Evolutionary conservation across 2,797 vertebrate species (phyloP).

Genomic region (Simalia tracyae): DNA sequence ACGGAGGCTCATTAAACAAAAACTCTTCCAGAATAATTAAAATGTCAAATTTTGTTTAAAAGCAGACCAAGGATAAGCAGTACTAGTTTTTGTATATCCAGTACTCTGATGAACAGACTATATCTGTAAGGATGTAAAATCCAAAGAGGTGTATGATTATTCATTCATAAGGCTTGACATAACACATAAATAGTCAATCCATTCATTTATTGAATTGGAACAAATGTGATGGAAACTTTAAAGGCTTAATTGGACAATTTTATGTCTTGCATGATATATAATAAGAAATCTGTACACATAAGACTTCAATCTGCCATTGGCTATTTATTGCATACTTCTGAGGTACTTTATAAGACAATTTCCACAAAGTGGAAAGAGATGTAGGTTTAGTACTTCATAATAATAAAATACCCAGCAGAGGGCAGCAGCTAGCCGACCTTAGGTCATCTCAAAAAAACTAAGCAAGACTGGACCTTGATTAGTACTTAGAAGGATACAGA

Average conservation of each 20-base stretch:
- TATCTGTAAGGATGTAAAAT: constrained; percentile 27
- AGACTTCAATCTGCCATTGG: constrained; percentile 4
- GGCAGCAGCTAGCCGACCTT: neutral
- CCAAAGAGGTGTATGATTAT: constrained; percentile 37
- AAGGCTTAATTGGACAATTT: neutral
- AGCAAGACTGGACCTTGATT: neutral
- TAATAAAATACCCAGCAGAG: neutral
- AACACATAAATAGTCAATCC: constrained; percentile 24
- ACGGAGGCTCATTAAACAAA: constrained; percentile 29
- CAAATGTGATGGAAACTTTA: constrained; percentile 46
- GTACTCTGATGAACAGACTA: constrained; percentile 38
- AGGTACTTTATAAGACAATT: neutral
- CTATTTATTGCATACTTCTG: constrained; percentile 1
- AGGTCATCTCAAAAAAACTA: neutral
- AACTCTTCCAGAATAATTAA: constrained; percentile 30
- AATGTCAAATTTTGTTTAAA: constrained; percentile 33
- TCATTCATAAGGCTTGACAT: constrained; percentile 26
- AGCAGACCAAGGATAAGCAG: neutral
- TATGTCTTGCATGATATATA: constrained; percentile 24
- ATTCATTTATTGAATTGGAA: constrained; percentile 52
- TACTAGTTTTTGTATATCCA: constrained; percentile 37
- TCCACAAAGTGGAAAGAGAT: neutral
- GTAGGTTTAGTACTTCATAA: neutral
- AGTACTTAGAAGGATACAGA: neutral
- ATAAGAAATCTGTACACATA: neutral